These are phyloP conservation scores for Troides oblongomaculatus DNA, from an alignment of 2,888 invertebrate species.

Conservation along the genomic window DNA sequence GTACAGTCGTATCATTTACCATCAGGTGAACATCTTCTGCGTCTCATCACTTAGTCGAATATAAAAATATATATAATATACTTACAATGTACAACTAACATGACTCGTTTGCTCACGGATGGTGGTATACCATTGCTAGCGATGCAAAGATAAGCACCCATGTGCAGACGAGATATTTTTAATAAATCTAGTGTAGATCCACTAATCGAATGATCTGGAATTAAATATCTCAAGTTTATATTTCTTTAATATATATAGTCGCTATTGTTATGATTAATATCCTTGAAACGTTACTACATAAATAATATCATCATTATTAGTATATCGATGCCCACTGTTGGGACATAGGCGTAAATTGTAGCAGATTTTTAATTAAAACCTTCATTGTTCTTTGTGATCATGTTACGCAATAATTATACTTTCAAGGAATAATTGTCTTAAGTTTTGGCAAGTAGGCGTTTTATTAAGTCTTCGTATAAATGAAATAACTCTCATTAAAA, in stretches of 20 bases:
- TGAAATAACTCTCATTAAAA: no score
- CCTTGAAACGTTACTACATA: not conserved
- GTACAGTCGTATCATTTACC: no score
- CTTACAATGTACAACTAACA: slow-evolving; percentile 92
- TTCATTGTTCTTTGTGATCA: no score
- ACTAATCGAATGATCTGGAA: slow-evolving; percentile 78
- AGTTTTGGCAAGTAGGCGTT: no score
- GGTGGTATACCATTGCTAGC: slow-evolving; percentile 91
- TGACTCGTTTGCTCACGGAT: slow-evolving; percentile 88
- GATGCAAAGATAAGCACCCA: slow-evolving; percentile 89
- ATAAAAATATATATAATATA: slow-evolving; percentile 28
- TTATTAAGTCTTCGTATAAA: no score
- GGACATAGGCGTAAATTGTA: no score
- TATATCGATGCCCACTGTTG: no score
- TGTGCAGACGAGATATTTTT: slow-evolving; percentile 85
- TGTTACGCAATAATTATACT: no score
- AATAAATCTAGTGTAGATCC: slow-evolving; percentile 83
- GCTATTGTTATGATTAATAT: not conserved
- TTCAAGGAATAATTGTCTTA: no score
- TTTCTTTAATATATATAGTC: not conserved
- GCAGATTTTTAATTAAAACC: no score
- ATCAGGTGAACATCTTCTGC: no score
- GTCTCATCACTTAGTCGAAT: no score
- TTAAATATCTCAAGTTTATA: not conserved
- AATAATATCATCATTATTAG: not conserved